phyloP scores from a whole-genome alignment of 1,140 invertebrate species.

The Zaprionus inermis region DNA sequence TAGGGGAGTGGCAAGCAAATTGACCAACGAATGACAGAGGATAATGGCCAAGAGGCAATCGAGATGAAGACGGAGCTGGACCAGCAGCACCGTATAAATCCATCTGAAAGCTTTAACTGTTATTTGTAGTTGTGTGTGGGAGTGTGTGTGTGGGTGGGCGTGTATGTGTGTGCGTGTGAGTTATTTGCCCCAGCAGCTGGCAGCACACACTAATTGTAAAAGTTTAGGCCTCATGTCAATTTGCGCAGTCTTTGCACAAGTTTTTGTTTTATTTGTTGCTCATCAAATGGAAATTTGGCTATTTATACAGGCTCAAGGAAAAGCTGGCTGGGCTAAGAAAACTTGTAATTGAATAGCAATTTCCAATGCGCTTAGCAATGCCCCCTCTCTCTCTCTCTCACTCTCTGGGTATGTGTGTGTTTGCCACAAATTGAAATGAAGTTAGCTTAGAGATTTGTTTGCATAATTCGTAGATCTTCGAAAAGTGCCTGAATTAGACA shows the following conservation, averaged over 20 bases:
- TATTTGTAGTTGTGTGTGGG: conserved; percentile 21
- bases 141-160: conserved; percentile 1
- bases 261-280: conserved; percentile 41
- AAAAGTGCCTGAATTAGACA: conserved; percentile 35
- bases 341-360: conserved; percentile 75
- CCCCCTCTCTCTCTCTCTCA: too few species aligned
- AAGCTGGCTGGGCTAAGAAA: conserved; percentile 37
- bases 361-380: conserved; percentile 15
- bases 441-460: conserved; percentile 32
- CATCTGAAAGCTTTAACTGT: conserved; percentile 11
- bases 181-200: conserved; percentile 3
- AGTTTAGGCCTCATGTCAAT: conserved; percentile 60
- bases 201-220: conserved; percentile 61
- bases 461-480: conserved; percentile 33
- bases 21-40: conserved; percentile 34
- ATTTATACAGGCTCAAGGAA: conserved; percentile 61
- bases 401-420: conserved; percentile 12
- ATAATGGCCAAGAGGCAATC: conserved; percentile 22
- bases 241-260: conserved; percentile 26
- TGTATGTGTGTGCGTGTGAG: background rate
- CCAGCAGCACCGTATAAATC: conserved; percentile 9
- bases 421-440: conserved; percentile 45
- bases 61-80: background rate
- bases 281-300: conserved; percentile 48
- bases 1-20: conserved; percentile 45